These are phyloP conservation scores for Montipora foliosa DNA, from an alignment of 64 coral and sea anemone genomes.

Conservation along the genomic window DNA sequence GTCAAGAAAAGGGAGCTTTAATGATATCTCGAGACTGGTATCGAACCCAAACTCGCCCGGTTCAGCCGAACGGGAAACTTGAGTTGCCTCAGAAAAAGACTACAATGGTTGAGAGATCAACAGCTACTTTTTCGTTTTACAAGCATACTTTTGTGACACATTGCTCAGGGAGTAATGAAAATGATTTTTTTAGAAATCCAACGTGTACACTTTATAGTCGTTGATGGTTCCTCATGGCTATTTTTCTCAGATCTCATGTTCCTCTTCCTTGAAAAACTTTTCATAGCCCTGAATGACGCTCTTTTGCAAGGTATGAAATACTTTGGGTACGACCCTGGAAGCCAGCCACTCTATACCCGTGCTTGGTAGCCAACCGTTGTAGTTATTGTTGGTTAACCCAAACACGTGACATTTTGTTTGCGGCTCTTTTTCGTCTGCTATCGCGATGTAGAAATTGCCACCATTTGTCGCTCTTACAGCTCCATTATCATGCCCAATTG, in stretches of 20 bases:
- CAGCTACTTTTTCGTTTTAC: no score
- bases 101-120: no score
- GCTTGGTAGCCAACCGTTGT: conserved; percentile 55
- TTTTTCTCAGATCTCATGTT: background rate
- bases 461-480: conserved; percentile 55
- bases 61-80: no score
- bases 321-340: background rate
- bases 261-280: background rate
- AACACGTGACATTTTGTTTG: conserved; percentile 30
- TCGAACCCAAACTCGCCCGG: no score
- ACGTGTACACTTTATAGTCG: no score
- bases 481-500: background rate
- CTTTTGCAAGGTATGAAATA: background rate
- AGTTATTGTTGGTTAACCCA: conserved; percentile 68
- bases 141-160: no score
- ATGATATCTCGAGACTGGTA: no score
- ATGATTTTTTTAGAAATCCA: no score
- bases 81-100: no score
- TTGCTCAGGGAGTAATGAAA: no score
- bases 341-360: background rate
- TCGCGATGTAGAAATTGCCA: conserved; percentile 56
- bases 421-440: conserved; percentile 17
- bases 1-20: no score
- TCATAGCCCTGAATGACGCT: background rate
- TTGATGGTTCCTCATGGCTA: no score